Evolutionary conservation across 2,888 invertebrate species (phyloP).

Genomic region (Lacanobia oleracea): DNA sequence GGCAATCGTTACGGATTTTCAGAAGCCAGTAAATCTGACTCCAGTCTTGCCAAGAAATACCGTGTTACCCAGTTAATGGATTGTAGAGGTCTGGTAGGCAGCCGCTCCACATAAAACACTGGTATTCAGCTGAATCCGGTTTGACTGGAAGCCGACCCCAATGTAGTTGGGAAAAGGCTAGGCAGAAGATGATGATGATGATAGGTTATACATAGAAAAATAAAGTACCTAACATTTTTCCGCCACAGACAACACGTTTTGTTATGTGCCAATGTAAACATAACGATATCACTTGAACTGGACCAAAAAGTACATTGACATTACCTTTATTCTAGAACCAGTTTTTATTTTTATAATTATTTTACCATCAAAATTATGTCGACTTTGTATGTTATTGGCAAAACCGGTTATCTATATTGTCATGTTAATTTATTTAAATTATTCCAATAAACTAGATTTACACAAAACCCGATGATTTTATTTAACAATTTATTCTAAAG

Average conservation of each 20-base stretch:
- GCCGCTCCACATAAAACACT: too few relatives aligned
- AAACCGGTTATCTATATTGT: background rate
- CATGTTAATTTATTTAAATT: constrained; percentile 42
- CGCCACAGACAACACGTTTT: background rate
- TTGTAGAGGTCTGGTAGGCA: too few relatives aligned
- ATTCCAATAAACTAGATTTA: constrained; percentile 41
- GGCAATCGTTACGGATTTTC: too few relatives aligned
- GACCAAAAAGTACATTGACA: constrained; percentile 5
- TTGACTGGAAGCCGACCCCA: too few relatives aligned
- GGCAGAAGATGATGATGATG: too few relatives aligned
- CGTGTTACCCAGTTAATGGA: too few relatives aligned
- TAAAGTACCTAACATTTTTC: background rate
- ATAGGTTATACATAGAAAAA: too few relatives aligned
- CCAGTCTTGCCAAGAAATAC: too few relatives aligned
- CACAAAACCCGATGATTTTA: constrained; percentile 27
- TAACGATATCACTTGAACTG: background rate
- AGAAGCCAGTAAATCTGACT: too few relatives aligned
- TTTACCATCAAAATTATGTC: constrained; percentile 3
- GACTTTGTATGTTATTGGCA: constrained; percentile 4
- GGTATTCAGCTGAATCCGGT: too few relatives aligned
- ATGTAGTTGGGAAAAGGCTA: too few relatives aligned
- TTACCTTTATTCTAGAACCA: constrained; percentile 11
- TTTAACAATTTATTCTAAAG: constrained; percentile 20
- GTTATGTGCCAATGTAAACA: background rate
- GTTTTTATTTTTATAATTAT: constrained; percentile 1